These are phyloP conservation scores for Cyanoderma ruficeps DNA, from an alignment of 2,113 vertebrate genomes.

Conservation along the genomic window DNA sequence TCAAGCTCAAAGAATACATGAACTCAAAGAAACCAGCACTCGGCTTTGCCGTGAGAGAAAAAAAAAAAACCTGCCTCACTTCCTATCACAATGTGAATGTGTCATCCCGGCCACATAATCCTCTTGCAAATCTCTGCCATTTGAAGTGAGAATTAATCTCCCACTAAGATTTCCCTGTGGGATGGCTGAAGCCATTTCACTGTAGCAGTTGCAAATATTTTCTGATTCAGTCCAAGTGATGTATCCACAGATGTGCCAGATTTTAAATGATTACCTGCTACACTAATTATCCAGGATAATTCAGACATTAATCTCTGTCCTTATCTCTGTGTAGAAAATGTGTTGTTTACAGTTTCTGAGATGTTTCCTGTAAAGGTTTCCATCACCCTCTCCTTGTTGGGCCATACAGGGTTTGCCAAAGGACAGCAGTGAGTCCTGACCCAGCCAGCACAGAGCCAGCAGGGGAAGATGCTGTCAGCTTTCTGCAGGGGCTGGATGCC, in stretches of 20 bases:
- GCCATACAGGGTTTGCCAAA: background rate
- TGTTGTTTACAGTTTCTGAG: constrained; percentile 37
- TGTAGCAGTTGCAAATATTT: background rate
- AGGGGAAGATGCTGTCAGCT: background rate
- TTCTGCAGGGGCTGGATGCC: background rate
- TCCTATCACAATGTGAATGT: background rate
- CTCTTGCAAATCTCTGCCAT: constrained; percentile 52
- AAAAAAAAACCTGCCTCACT: background rate
- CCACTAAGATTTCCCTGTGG: background rate
- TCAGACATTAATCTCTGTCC: constrained; percentile 45
- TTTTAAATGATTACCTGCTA: constrained; percentile 60
- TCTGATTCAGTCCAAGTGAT: constrained; percentile 33
- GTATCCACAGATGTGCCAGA: constrained; percentile 25
- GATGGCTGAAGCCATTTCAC: background rate
- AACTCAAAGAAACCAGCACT: constrained; percentile 5
- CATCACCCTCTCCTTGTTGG: background rate
- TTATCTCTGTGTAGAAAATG: background rate
- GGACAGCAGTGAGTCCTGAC: background rate
- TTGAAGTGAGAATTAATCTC: constrained; percentile 57
- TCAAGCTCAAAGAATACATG: background rate
- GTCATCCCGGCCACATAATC: constrained; percentile 21
- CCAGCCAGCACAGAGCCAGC: background rate
- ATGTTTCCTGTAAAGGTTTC: background rate
- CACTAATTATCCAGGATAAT: constrained; percentile 41
- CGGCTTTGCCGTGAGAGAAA: background rate